Evolutionary conservation across 2,888 invertebrate genomes (phyloP).

Genomic region (Bombylius discolor): DNA sequence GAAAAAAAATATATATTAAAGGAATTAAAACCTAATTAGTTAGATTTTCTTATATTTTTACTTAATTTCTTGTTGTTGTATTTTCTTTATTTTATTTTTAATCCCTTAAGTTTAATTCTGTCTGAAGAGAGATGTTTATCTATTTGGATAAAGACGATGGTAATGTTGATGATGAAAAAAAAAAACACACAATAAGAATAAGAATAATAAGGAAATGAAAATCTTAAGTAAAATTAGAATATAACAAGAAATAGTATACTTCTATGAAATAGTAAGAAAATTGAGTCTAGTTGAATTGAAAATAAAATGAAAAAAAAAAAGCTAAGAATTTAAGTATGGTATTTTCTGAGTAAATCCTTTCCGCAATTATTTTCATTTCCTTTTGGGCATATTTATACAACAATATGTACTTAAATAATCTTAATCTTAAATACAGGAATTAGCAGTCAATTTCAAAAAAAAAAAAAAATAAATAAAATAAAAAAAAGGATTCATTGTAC

Average conservation of each 20-base stretch:
- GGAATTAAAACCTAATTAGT: conserved; percentile 15
- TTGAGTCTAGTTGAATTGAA: neutral
- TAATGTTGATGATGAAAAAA: too few relatives aligned
- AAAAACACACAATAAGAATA: too few relatives aligned
- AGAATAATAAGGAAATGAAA: too few relatives aligned
- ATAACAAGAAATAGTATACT: too few relatives aligned
- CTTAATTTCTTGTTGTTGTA: too few relatives aligned
- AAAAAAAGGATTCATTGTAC: neutral
- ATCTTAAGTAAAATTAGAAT: too few relatives aligned
- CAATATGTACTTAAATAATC: too few relatives aligned
- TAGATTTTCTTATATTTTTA: conserved; percentile 12
- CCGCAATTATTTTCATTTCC: conserved; percentile 7
- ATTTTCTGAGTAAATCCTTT: conserved; percentile 5
- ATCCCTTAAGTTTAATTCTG: neutral
- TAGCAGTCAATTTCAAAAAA: neutral
- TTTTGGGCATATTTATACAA: neutral
- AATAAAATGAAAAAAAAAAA: neutral
- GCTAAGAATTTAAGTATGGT: neutral
- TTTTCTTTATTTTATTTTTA: neutral
- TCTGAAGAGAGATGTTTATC: neutral
- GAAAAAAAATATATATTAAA: neutral
- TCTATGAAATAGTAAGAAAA: too few relatives aligned
- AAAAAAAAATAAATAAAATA: too few relatives aligned
- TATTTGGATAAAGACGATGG: neutral
- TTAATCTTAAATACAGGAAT: neutral